These are phyloP conservation scores for Achatina immaculata DNA, from an alignment of 1,140 invertebrate species.

Conservation along the genomic window DNA sequence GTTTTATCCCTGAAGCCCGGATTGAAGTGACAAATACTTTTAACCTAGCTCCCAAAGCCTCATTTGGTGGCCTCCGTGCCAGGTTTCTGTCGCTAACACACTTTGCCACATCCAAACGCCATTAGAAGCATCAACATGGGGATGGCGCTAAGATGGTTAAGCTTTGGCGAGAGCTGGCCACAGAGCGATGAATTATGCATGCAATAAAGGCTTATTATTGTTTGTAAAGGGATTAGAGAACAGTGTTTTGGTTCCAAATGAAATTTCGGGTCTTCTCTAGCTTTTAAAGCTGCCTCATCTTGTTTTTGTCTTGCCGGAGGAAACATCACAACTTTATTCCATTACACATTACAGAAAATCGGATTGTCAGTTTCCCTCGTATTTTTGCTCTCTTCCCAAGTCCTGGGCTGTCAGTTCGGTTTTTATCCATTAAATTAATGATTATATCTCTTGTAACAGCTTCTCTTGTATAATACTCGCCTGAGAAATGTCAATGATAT, in stretches of 20 bases:
- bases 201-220: constrained; percentile 42
- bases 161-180: neutral
- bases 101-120: constrained; percentile 29
- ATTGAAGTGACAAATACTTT: constrained; percentile 42
- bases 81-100: constrained; percentile 27
- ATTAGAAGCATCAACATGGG: neutral
- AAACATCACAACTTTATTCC: constrained; percentile 19
- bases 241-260: constrained; percentile 34
- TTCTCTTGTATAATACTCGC: constrained; percentile 5
- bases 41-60: constrained; percentile 27
- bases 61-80: constrained; percentile 13
- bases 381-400: constrained; percentile 14
- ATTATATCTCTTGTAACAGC: constrained; percentile 18
- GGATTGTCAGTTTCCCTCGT: constrained; percentile 15
- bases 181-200: constrained; percentile 38
- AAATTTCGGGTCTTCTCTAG: constrained; percentile 32
- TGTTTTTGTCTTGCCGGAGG: constrained; percentile 18
- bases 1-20: constrained; percentile 13
- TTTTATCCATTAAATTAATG: constrained; percentile 31
- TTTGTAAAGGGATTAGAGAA: constrained; percentile 38
- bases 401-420: constrained; percentile 19
- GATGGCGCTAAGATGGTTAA: constrained; percentile 4
- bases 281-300: constrained; percentile 30
- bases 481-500: neutral
- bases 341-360: constrained; percentile 30